phyloP scores from a whole-genome alignment of 1,140 invertebrate genomes.

The Neelides sp. region DNA sequence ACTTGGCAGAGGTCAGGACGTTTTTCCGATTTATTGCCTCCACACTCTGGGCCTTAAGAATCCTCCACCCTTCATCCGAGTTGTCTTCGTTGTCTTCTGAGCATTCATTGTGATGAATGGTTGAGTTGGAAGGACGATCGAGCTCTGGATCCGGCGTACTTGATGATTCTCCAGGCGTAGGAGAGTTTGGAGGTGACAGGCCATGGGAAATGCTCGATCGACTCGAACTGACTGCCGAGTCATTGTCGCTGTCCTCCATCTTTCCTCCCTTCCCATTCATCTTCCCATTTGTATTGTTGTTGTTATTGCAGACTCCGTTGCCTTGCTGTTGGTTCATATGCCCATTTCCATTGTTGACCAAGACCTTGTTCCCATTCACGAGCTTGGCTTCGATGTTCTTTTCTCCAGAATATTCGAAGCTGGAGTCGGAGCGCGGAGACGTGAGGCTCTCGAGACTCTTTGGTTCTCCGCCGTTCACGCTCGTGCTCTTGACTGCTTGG shows the following conservation, averaged over 20 bases:
- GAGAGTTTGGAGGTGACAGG: constrained; percentile 49
- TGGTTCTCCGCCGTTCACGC: constrained; percentile 36
- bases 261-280: constrained; percentile 16
- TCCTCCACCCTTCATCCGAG: constrained; percentile 38
- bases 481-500: constrained; percentile 31
- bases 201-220: constrained; percentile 55
- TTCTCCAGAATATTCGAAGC: constrained; percentile 44
- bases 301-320: constrained; percentile 6
- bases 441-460: constrained; percentile 49
- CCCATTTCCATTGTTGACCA: constrained; percentile 18
- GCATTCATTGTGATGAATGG: constrained; percentile 39
- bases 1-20: constrained; percentile 71
- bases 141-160: constrained; percentile 36
- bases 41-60: constrained; percentile 61
- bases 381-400: constrained; percentile 4
- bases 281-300: constrained; percentile 3
- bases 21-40: constrained; percentile 73
- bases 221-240: constrained; percentile 68
- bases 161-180: constrained; percentile 39
- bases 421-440: constrained; percentile 42
- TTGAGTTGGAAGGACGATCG: constrained; percentile 5
- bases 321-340: not conserved
- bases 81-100: constrained; percentile 47
- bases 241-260: constrained; percentile 63
- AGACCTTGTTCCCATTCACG: constrained; percentile 21